A percentile compares a stretch with the other conserved stretches of the same genome.
Evolutionary conservation across 2,113 vertebrate species (phyloP).

Genomic region (Lontra canadensis): DNA sequence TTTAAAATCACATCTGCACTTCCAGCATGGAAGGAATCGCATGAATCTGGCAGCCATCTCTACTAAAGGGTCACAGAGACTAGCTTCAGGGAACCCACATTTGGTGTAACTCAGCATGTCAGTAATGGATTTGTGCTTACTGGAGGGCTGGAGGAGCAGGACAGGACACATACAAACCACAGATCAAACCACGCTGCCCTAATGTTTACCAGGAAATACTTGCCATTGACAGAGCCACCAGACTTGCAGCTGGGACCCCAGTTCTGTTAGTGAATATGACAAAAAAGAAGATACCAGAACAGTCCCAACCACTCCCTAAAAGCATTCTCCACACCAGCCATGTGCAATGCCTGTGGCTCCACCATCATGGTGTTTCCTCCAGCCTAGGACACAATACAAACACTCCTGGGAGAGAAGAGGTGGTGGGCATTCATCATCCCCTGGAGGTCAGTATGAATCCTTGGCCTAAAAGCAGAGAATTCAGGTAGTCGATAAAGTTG

Average conservation of each 20-base stretch:
- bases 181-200: not conserved
- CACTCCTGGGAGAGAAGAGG: not conserved
- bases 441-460: not conserved
- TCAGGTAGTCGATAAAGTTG: too few species aligned
- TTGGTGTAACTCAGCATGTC: not conserved
- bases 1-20: not conserved
- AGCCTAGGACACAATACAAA: not conserved
- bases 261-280: not conserved
- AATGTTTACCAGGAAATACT: not conserved
- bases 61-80: not conserved
- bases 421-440: not conserved
- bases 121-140: not conserved
- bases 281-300: not conserved
- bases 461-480: not conserved
- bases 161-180: not conserved
- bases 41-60: not conserved
- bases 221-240: not conserved
- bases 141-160: not conserved
- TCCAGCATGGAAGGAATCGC: not conserved
- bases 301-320: not conserved
- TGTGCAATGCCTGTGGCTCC: fast-evolving
- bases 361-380: not conserved
- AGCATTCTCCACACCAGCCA: not conserved
- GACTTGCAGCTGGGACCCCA: not conserved
- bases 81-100: not conserved